Conservation (phyloP, 2,888 invertebrate genomes). For the Cantharis lateralis region DNA sequence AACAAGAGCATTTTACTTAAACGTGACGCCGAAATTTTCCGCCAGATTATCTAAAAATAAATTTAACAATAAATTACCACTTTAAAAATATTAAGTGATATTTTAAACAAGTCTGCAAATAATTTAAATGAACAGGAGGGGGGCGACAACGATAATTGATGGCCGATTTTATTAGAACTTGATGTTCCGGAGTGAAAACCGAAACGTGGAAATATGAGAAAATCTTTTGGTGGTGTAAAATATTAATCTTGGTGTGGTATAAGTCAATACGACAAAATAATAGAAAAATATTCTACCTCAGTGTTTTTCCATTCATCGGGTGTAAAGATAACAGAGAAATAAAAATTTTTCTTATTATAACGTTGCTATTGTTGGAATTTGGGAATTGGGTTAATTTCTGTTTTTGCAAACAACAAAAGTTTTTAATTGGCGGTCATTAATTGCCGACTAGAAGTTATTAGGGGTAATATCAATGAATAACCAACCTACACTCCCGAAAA, state of each 20-base stretch:
- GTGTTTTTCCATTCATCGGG: neutral
- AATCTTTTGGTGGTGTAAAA: neutral
- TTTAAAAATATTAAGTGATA: neutral
- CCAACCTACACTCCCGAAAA: constrained; percentile 2
- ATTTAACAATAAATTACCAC: neutral
- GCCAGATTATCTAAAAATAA: constrained; percentile 6
- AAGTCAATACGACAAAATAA: neutral
- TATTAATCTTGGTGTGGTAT: neutral
- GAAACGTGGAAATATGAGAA: neutral
- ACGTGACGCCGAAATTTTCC: constrained; percentile 10
- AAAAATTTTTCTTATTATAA: constrained; percentile 1
- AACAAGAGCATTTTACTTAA: constrained; percentile 9
- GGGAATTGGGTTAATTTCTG: constrained; percentile 2
- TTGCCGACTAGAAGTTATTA: neutral
- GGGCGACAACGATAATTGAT: neutral
- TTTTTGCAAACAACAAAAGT: constrained; percentile 1
- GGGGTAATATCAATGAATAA: constrained; percentile 4
- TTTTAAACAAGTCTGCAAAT: neutral
- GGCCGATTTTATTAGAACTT: neutral
- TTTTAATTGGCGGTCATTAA: constrained; percentile 2
- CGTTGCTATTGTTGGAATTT: neutral
- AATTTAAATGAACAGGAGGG: neutral
- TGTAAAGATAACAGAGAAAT: neutral
- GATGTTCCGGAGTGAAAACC: neutral
- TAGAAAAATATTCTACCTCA: neutral